Percentiles rank a stretch among this genome's conserved stretches.
phyloP scores from a whole-genome alignment of 2,888 invertebrate species.

The Tachystola acroxantha region DNA sequence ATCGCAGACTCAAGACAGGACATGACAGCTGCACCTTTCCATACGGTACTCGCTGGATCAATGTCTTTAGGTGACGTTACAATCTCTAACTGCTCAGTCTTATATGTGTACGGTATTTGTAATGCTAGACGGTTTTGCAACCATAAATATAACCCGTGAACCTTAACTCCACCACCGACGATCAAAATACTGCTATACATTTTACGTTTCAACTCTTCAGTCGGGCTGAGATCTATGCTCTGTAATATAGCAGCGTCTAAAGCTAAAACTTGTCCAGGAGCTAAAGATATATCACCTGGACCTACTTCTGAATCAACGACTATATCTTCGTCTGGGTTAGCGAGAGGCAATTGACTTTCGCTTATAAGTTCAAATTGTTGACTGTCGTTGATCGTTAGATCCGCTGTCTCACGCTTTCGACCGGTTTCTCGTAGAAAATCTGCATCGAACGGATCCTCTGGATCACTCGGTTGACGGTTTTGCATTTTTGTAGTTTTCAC shows the following conservation, averaged over 20 bases:
- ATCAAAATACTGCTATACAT: constrained; percentile 96
- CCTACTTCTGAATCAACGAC: constrained; percentile 82
- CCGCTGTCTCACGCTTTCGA: constrained; percentile 71
- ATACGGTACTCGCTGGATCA: constrained; percentile 92
- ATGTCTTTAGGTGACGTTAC: constrained; percentile 94
- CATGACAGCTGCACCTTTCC: constrained; percentile 97
- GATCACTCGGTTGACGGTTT: constrained; percentile 84
- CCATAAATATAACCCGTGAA: constrained; percentile 90
- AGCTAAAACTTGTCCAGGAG: constrained; percentile 89
- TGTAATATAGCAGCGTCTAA: constrained; percentile 94
- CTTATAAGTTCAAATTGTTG: constrained; percentile 71
- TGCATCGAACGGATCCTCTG: constrained; percentile 96
- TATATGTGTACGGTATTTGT: constrained; percentile 88
- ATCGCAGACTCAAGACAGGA: constrained; percentile 95
- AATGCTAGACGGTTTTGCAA: constrained; percentile 90
- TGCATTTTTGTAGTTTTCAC: constrained; percentile 85
- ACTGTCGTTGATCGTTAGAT: constrained; percentile 54
- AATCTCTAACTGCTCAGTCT: constrained; percentile 91
- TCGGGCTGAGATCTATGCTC: constrained; percentile 93
- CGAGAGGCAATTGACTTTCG: constrained; percentile 58
- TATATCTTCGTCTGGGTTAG: constrained; percentile 83
- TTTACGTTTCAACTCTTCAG: constrained; percentile 93
- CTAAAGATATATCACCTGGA: constrained; percentile 81
- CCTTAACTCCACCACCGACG: constrained; percentile 95
- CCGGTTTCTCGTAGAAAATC: constrained; percentile 94